A percentile compares a stretch with the other conserved stretches of the same genome.
phyloP scores from a whole-genome alignment of 2,797 vertebrate species.

The Chaunax sp. region DNA sequence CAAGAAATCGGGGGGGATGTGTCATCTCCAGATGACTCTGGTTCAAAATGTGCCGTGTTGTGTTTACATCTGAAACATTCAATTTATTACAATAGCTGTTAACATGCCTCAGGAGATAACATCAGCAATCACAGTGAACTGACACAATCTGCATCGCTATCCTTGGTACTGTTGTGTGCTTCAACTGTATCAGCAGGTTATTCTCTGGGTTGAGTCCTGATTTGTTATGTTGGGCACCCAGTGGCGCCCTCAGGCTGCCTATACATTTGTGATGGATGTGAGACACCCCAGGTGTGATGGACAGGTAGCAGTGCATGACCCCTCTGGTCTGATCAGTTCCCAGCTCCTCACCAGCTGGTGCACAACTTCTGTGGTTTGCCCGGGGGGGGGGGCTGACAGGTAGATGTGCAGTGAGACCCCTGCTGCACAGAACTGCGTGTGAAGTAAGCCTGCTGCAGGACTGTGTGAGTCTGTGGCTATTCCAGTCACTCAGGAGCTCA shows the following conservation, averaged over 20 bases:
- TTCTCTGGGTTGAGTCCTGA: conserved; percentile 38
- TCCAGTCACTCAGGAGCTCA: conserved; percentile 43
- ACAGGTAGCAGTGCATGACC: conserved; percentile 44
- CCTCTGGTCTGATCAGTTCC: conserved; percentile 47
- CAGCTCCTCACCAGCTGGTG: conserved; percentile 53
- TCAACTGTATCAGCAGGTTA: conserved; percentile 32
- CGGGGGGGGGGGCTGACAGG: conserved; percentile 66
- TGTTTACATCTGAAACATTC: no score
- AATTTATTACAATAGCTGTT: no score
- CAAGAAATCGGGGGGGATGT: no score
- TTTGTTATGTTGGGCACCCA: conserved; percentile 57
- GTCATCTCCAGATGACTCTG: no score
- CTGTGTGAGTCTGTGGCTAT: conserved; percentile 7
- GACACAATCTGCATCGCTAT: no score
- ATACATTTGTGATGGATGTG: conserved; percentile 51
- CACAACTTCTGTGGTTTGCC: conserved; percentile 12
- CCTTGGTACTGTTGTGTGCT: no score
- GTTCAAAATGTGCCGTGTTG: no score
- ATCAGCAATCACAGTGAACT: neutral
- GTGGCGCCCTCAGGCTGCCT: conserved; percentile 45
- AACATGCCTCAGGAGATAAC: neutral
- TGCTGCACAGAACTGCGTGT: conserved; percentile 20
- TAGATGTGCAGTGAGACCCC: conserved; percentile 51
- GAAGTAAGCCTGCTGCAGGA: conserved; percentile 36
- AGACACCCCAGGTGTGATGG: conserved; percentile 60